A percentile compares a stretch with the other conserved stretches of the same genome.
These are phyloP conservation scores for Pogonocichla stellata DNA, from an alignment of 2,113 vertebrate species.

Conservation along the genomic window DNA sequence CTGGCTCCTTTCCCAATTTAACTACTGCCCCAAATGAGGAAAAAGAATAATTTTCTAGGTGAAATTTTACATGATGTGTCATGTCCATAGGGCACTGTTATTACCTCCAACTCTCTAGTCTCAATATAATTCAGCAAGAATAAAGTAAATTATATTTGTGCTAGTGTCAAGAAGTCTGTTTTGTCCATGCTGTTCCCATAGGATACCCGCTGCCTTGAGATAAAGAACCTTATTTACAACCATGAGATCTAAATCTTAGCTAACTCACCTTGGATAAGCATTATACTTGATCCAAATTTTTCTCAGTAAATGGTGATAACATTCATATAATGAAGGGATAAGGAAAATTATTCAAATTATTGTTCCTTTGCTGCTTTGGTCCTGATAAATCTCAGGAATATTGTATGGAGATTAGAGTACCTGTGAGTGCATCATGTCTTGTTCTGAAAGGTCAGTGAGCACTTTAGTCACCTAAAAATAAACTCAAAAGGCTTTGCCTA, in stretches of 20 bases:
- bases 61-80: neutral
- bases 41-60: neutral
- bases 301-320: neutral
- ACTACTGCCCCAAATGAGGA: fast-evolving
- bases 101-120: neutral
- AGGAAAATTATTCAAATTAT: neutral
- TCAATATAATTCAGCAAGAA: neutral
- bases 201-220: neutral
- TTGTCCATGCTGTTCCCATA: neutral
- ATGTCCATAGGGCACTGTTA: neutral
- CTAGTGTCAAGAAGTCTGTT: neutral
- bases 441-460: neutral
- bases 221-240: neutral
- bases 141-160: neutral
- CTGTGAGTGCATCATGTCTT: neutral
- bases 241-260: neutral
- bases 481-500: neutral
- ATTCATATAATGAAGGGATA: neutral
- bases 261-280: neutral
- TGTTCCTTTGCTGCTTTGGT: neutral
- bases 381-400: neutral
- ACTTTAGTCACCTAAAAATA: slow-evolving; percentile 14
- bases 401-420: neutral
- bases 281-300: neutral
- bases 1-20: neutral